These are phyloP conservation scores for Alectura lathami DNA, from an alignment of 2,113 vertebrate genomes.

Conservation along the genomic window DNA sequence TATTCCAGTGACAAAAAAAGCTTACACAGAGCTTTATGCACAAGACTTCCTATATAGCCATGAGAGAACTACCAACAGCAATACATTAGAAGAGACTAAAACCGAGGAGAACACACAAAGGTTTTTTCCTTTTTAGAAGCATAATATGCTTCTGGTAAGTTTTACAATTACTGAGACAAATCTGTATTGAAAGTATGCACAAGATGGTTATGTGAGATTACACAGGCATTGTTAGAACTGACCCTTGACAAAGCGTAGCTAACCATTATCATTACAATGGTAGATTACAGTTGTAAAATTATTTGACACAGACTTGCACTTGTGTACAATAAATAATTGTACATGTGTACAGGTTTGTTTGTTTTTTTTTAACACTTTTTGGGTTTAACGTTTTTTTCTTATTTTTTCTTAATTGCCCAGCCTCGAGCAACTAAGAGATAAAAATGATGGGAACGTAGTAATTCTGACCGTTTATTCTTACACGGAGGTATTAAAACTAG, in stretches of 20 bases:
- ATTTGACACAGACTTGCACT: not conserved
- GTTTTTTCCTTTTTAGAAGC: not conserved
- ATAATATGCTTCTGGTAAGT: not conserved
- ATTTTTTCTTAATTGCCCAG: no score
- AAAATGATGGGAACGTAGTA: not conserved
- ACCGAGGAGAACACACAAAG: no score
- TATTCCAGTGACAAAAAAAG: fast-evolving
- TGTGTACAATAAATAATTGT: not conserved
- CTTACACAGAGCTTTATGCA: not conserved
- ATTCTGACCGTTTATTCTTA: not conserved
- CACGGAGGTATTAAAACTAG: not conserved
- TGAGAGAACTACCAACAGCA: not conserved
- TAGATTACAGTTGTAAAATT: not conserved
- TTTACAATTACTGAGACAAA: not conserved
- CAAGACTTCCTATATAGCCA: not conserved
- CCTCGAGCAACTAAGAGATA: not conserved
- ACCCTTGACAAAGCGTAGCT: not conserved
- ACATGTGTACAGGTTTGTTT: not conserved
- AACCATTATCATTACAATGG: fast-evolving
- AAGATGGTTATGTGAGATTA: not conserved
- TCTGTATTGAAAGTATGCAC: not conserved
- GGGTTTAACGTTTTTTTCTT: no score
- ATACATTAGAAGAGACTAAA: no score
- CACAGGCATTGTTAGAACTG: not conserved
- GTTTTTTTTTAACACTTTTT: fast-evolving